Evolutionary conservation across 1,140 invertebrate species (phyloP).

Genomic region (Zaprionus nigranus): DNA sequence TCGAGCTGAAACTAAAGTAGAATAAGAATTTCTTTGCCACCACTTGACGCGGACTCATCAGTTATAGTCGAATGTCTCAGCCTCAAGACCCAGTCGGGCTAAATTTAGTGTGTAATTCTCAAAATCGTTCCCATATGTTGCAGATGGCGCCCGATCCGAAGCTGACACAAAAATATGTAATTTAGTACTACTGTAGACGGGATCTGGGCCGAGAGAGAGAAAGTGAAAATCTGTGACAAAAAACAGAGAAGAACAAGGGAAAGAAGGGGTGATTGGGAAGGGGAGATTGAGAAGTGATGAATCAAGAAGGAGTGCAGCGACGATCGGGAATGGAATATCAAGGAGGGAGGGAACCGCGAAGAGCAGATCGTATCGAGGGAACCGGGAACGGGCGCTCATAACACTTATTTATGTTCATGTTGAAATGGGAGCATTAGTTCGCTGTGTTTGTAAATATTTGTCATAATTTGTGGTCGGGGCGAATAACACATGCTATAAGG

Average conservation of each 20-base stretch:
- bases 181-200: not conserved
- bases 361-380: not conserved
- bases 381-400: conserved; percentile 60
- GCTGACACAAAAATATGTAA: conserved; percentile 69
- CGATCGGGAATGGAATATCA: not conserved
- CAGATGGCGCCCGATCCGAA: conserved; percentile 45
- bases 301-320: not conserved
- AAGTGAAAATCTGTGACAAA: conserved; percentile 69
- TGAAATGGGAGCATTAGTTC: conserved; percentile 82
- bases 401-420: conserved; percentile 79
- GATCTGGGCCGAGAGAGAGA: conserved; percentile 43
- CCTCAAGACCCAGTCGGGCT: conserved; percentile 36
- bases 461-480: conserved; percentile 60
- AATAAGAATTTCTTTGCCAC: not conserved
- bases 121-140: conserved; percentile 79
- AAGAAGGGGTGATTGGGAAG: not conserved
- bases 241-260: conserved; percentile 24
- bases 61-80: not conserved
- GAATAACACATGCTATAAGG: conserved; percentile 40
- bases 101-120: conserved; percentile 82
- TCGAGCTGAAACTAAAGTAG: not conserved
- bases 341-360: not conserved
- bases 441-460: conserved; percentile 79
- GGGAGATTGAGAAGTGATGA: not conserved
- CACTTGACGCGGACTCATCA: conserved; percentile 27